Conservation (phyloP, 2,113 vertebrate species). For the Oncorhynchus masou region DNA sequence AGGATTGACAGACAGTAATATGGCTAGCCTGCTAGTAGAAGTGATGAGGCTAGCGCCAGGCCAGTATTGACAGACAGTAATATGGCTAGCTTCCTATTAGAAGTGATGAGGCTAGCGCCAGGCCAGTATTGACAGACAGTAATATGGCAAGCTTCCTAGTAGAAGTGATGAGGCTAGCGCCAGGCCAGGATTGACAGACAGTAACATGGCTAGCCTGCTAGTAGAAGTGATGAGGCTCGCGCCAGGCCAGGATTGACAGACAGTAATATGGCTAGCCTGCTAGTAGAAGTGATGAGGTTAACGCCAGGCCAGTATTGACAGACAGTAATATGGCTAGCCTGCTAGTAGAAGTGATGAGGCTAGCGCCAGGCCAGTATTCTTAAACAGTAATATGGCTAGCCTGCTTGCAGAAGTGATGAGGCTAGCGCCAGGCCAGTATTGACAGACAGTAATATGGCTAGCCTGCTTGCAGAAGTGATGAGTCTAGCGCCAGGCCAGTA, state of each 20-base stretch:
- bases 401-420: neutral
- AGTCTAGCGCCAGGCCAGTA: neutral
- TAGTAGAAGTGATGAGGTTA: no score
- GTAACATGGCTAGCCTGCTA: neutral
- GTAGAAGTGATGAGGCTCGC: constrained; percentile 5
- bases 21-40: neutral
- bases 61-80: no score
- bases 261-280: neutral
- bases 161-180: neutral
- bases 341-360: constrained; percentile 34
- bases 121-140: neutral
- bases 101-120: constrained; percentile 10
- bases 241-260: neutral
- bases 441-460: no score
- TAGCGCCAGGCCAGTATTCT: neutral
- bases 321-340: no score
- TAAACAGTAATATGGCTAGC: neutral
- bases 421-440: neutral
- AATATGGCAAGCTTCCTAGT: neutral
- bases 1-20: neutral
- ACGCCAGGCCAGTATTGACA: no score
- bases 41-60: no score
- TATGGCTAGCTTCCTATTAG: neutral
- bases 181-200: neutral
- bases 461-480: no score